A percentile compares a stretch with the other conserved stretches of the same genome.
phyloP scores from a whole-genome alignment of 2,888 invertebrate species.

The Suillia variegata region DNA sequence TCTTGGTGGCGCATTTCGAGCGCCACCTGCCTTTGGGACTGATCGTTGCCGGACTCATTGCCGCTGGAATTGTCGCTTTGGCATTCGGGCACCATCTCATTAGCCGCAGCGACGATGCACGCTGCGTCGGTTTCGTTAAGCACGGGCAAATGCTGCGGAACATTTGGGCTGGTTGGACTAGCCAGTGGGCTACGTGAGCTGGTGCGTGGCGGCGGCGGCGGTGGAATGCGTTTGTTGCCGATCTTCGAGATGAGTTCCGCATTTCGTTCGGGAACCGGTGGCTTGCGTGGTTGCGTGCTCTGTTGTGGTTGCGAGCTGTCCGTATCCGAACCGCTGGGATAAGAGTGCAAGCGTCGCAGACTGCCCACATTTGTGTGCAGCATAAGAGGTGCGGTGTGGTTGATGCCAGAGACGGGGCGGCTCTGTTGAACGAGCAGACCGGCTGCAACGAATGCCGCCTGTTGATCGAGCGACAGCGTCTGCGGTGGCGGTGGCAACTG shows the following conservation, averaged over 20 bases:
- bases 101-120: conserved; percentile 32
- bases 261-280: conserved; percentile 82
- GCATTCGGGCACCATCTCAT: conserved; percentile 46
- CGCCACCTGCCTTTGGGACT: conserved; percentile 73
- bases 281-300: conserved; percentile 69
- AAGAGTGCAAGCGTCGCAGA: conserved; percentile 79
- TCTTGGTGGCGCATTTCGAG: conserved; percentile 89
- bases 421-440: background rate
- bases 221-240: conserved; percentile 77
- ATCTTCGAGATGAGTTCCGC: conserved; percentile 77
- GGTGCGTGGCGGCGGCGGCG: conserved; percentile 91
- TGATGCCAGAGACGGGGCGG: conserved; percentile 7
- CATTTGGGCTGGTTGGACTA: conserved; percentile 77
- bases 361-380: conserved; percentile 62
- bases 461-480: background rate
- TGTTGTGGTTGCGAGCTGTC: conserved; percentile 75
- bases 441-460: background rate
- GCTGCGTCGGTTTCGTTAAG: conserved; percentile 57
- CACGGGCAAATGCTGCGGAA: conserved; percentile 66
- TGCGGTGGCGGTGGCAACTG: conserved; percentile 59
- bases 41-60: conserved; percentile 78
- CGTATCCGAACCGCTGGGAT: conserved; percentile 84
- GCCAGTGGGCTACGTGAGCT: conserved; percentile 86
- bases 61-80: conserved; percentile 71
- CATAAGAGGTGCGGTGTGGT: conserved; percentile 35